Conservation (phyloP, 2,888 invertebrate species). For the Conomelus anceps region DNA sequence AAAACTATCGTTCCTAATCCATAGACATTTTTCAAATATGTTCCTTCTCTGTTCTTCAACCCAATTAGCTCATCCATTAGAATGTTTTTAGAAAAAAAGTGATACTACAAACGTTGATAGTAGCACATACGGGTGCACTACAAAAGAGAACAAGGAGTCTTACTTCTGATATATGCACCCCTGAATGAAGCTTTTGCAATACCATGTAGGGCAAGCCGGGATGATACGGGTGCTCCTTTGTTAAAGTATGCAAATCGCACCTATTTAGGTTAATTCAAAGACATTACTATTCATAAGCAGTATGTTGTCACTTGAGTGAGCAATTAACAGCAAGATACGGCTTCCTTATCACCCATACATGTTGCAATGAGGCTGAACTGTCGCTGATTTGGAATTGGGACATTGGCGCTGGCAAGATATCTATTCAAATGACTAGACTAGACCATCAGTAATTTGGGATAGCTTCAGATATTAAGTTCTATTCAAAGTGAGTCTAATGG, state of each 20-base stretch:
- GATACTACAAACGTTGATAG: not conserved
- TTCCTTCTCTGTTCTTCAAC: no score
- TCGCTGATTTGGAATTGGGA: not conserved
- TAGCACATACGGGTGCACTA: not conserved
- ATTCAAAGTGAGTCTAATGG: not conserved
- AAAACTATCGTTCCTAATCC: no score
- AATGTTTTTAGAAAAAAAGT: not conserved
- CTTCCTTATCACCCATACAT: not conserved
- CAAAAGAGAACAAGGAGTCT: not conserved
- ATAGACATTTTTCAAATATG: no score
- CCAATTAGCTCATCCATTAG: not conserved
- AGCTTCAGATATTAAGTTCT: not conserved
- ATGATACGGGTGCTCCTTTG: not conserved
- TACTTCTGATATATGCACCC: not conserved
- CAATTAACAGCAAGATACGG: not conserved
- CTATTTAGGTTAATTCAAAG: not conserved
- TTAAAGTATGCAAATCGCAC: not conserved
- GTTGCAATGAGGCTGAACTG: not conserved
- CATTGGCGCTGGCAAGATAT: not conserved
- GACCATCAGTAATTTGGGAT: not conserved
- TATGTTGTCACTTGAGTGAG: not conserved
- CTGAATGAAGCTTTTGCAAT: not conserved
- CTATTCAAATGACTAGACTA: no score
- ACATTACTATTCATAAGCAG: not conserved
- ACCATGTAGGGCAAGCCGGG: no score